Evolutionary conservation across 2,113 vertebrate species (phyloP).

Genomic region (Passerina amoena): DNA sequence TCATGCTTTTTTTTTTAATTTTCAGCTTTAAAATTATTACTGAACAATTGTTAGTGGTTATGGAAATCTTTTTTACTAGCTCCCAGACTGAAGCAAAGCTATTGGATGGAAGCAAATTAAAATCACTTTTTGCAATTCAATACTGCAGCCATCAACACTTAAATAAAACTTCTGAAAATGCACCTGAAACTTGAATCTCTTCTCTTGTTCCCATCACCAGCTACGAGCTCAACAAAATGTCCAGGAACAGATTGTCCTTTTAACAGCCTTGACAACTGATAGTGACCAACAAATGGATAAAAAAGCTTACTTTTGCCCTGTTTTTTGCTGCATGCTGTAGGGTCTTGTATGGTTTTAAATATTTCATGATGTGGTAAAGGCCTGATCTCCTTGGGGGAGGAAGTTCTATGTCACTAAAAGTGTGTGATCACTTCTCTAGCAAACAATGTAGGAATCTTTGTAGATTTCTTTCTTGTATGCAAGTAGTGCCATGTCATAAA

Average conservation of each 20-base stretch:
- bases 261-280: not conserved
- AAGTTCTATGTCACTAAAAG: not conserved
- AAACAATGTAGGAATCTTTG: not conserved
- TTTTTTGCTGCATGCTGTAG: not conserved
- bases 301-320: not conserved
- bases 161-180: not conserved
- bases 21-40: not conserved
- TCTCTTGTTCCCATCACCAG: not conserved
- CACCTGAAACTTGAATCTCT: not conserved
- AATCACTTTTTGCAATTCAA: not conserved
- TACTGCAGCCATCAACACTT: not conserved
- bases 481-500: not conserved
- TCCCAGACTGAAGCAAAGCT: not conserved
- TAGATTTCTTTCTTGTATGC: not conserved
- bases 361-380: constrained; percentile 13
- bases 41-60: not conserved
- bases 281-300: not conserved
- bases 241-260: not conserved
- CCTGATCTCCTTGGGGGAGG: not conserved
- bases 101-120: not conserved
- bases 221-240: not conserved
- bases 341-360: not conserved
- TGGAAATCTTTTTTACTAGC: not conserved
- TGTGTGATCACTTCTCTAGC: not conserved
- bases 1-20: not conserved